Percentiles rank a stretch among this genome's conserved stretches.
phyloP scores from a whole-genome alignment of 1,140 invertebrate genomes.

The Dryas iulia region DNA sequence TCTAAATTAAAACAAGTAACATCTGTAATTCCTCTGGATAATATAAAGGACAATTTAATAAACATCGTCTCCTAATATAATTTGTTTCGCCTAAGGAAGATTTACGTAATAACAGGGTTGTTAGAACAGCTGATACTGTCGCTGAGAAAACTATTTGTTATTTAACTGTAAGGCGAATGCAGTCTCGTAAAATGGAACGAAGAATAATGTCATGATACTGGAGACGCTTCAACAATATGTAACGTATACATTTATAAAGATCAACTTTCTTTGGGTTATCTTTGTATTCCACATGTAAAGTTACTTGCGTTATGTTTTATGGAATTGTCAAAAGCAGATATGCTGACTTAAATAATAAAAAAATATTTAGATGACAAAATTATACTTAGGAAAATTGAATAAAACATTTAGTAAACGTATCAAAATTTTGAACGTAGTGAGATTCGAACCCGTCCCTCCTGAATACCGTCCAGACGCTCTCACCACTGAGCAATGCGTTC shows the following conservation, averaged over 20 bases:
- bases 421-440: too few relatives aligned
- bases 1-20: background rate
- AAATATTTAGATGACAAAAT: too few relatives aligned
- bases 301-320: too few relatives aligned
- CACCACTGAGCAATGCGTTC: too few relatives aligned
- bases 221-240: slow-evolving; percentile 9
- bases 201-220: slow-evolving; percentile 23
- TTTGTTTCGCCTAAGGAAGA: slow-evolving; percentile 2
- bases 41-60: background rate
- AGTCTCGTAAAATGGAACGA: slow-evolving; percentile 5
- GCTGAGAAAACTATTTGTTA: slow-evolving; percentile 13
- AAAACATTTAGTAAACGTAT: too few relatives aligned
- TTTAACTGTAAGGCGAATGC: slow-evolving; percentile 26
- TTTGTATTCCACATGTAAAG: background rate
- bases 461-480: too few relatives aligned
- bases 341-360: too few relatives aligned
- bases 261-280: background rate
- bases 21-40: background rate
- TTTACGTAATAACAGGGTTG: background rate
- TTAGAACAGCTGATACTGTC: slow-evolving; percentile 5
- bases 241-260: slow-evolving; percentile 11
- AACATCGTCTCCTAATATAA: slow-evolving; percentile 1
- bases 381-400: too few relatives aligned
- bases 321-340: too few relatives aligned
- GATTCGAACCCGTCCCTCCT: too few relatives aligned